These are phyloP conservation scores for Labrus mixtus DNA, from an alignment of 2,113 vertebrate species.

Conservation along the genomic window DNA sequence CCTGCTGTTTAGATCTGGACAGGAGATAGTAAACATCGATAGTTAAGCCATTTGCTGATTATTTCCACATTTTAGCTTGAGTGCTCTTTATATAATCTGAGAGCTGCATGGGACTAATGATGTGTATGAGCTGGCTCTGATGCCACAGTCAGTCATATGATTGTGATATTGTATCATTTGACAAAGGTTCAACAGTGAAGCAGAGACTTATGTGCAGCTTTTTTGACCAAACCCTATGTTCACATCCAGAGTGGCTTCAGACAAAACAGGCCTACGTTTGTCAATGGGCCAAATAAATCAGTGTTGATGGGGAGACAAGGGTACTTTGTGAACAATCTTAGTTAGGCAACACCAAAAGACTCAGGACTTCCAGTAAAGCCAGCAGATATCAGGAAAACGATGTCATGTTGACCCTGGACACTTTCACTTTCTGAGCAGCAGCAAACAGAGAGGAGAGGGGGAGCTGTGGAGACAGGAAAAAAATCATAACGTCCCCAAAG, in stretches of 20 bases:
- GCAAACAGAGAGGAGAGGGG: too few relatives aligned
- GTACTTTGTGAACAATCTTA: background rate
- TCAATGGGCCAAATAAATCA: background rate
- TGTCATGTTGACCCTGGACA: too few relatives aligned
- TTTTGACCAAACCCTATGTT: background rate
- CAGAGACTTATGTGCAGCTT: background rate
- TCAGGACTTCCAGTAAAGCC: too few relatives aligned
- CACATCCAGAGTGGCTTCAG: background rate
- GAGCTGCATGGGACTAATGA: background rate
- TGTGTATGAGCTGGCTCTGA: background rate
- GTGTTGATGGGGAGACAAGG: background rate
- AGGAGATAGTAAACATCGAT: constrained; percentile 22
- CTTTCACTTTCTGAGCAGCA: too few relatives aligned
- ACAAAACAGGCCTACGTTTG: background rate
- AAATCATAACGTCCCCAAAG: too few relatives aligned
- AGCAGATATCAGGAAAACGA: too few relatives aligned
- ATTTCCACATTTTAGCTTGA: constrained; percentile 29
- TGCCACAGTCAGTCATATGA: background rate
- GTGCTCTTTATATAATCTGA: constrained; percentile 26
- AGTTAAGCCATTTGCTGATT: constrained; percentile 46
- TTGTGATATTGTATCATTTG: background rate
- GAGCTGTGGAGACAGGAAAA: too few relatives aligned
- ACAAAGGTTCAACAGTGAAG: background rate
- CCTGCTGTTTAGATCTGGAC: constrained; percentile 19
- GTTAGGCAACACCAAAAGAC: too few relatives aligned